phyloP scores from a whole-genome alignment of 2,113 vertebrate genomes.

The Tetrax tetrax region DNA sequence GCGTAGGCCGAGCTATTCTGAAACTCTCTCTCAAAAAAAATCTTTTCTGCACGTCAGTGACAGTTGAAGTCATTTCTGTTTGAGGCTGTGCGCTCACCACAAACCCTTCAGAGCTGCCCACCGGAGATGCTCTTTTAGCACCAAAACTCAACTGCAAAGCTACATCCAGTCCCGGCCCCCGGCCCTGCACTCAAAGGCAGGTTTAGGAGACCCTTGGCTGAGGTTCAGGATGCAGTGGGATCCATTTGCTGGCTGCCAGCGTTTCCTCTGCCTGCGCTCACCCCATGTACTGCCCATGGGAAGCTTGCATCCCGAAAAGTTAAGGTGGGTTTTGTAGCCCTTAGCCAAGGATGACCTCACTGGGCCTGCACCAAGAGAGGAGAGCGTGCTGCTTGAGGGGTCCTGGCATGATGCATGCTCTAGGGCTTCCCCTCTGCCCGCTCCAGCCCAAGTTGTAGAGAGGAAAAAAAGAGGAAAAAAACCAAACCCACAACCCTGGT shows the following conservation, averaged over 20 bases:
- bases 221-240: rapidly evolving
- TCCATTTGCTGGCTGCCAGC: rapidly evolving
- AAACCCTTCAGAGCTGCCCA: neutral
- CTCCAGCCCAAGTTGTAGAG: neutral
- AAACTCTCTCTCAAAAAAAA: neutral
- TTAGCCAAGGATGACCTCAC: slow-evolving; percentile 1
- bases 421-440: neutral
- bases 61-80: neutral
- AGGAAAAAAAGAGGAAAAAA: no score
- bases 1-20: neutral
- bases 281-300: rapidly evolving
- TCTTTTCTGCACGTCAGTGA: neutral
- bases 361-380: neutral
- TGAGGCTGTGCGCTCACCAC: neutral
- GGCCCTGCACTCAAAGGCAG: neutral
- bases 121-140: neutral
- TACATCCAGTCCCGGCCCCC: rapidly evolving
- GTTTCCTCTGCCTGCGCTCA: rapidly evolving
- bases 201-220: neutral
- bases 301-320: neutral
- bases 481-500: no score
- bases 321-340: neutral
- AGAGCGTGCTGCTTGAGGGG: neutral
- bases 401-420: neutral
- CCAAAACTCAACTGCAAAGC: rapidly evolving